These are phyloP conservation scores for Butorides virescens DNA, from an alignment of 2,113 vertebrate species.

Conservation along the genomic window DNA sequence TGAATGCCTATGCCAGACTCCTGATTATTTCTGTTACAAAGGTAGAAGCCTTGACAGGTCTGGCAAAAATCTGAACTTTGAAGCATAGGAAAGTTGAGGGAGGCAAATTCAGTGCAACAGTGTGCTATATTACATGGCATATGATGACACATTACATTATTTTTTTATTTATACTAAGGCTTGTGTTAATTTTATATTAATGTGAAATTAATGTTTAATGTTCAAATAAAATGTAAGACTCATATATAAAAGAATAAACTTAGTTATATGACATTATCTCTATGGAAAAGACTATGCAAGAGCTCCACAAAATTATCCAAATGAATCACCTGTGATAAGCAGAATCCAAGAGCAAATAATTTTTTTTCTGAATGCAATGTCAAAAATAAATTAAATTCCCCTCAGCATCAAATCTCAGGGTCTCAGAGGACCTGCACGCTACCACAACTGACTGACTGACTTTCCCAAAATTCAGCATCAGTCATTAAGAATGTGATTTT, in stretches of 20 bases:
- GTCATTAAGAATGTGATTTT: not conserved
- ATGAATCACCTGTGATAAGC: not conserved
- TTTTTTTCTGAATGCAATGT: not conserved
- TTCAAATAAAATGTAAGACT: not conserved
- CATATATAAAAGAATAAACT: not conserved
- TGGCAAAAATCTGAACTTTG: not conserved
- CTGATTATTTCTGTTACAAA: not conserved
- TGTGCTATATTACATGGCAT: accelerated
- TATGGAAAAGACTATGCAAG: not conserved
- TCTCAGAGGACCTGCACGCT: not conserved
- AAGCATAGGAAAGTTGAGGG: not conserved
- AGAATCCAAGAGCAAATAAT: not conserved
- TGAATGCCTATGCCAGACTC: not conserved
- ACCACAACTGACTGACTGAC: not conserved
- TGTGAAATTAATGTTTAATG: not conserved
- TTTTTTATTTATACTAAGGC: not conserved
- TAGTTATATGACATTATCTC: not conserved
- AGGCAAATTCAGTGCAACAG: not conserved
- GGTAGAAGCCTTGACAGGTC: not conserved
- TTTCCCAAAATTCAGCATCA: not conserved
- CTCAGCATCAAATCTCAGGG: not conserved
- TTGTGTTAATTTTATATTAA: not conserved
- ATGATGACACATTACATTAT: not conserved
- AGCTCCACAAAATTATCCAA: not conserved
- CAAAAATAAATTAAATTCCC: not conserved